phyloP scores from a whole-genome alignment of 1,140 invertebrate genomes.

The Andrena cerasifolii region DNA sequence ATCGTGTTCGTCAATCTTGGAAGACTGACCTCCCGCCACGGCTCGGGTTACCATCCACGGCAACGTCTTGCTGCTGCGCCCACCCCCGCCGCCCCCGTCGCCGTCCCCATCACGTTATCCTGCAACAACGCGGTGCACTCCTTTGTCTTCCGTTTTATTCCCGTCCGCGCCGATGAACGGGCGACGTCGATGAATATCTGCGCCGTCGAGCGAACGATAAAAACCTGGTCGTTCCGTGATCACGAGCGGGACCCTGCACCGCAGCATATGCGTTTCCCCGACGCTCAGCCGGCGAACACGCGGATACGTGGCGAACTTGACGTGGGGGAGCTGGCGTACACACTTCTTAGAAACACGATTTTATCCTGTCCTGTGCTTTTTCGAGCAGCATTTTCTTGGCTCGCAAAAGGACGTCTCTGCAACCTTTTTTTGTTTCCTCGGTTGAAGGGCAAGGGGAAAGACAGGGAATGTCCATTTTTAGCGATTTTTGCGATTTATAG shows the following conservation, averaged over 20 bases:
- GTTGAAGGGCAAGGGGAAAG: no score
- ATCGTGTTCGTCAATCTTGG: slow-evolving; percentile 81
- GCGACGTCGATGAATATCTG: slow-evolving; percentile 43
- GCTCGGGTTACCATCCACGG: slow-evolving; percentile 77
- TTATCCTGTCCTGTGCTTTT: no score
- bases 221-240: slow-evolving; percentile 28
- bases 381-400: no score
- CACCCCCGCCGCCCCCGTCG: slow-evolving; percentile 19
- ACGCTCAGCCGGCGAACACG: background rate
- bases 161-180: slow-evolving; percentile 50
- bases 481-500: no score
- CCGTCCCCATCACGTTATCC: slow-evolving; percentile 39
- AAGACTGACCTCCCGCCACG: slow-evolving; percentile 77
- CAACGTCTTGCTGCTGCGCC: slow-evolving; percentile 31
- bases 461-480: no score
- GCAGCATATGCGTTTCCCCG: background rate
- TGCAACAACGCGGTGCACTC: slow-evolving; percentile 67
- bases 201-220: slow-evolving; percentile 51
- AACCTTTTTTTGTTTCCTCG: no score
- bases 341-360: background rate
- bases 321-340: background rate
- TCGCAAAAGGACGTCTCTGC: no score
- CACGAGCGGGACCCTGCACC: background rate
- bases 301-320: background rate
- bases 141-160: slow-evolving; percentile 69